Base-by-base conservation (phyloP, 2,113 vertebrate species). In the Nothoprocta pentlandii region DNA sequence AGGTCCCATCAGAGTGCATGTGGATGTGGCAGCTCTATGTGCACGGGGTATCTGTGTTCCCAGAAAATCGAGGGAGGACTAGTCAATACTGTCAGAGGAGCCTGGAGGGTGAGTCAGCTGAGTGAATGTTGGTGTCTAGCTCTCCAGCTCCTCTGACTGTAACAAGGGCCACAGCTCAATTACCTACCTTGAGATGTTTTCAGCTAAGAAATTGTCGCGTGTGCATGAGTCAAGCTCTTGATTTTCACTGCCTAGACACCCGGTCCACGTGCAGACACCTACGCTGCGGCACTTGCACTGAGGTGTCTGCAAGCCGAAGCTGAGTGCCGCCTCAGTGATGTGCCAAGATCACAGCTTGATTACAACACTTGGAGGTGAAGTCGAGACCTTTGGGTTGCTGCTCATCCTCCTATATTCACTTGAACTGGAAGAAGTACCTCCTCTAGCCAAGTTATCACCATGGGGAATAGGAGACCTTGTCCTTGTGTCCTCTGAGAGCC, bases 181-280 rank as follows among this genome's bases (percentile, higher is more conserved):
- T 92, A 94, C 70, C 74, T 87, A 76, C 47, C 77, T 89, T 1
- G 4, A 92, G 77, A 90, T 86, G 83, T 90, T 92, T 96, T 94
- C 66, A 6, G 25, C 80, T 73, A 79, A 92, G 80, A 93, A 93
- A 94, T 68, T 69, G 70, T 32, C 92, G 83, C 32, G 83, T 95
- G 86, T 91, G 94, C 69, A 76, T 56, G 69, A 95, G 69, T 90
- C 69, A 90, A 93, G 62, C 66, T 89, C 86, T 84, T 92, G 80
- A 81, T 93, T 96, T 95, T 89, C 86, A 93, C 94, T 92, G 88
- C 91, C 92, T 90, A 94, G 94, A 96, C 94, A 96, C 58, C 25
- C 80, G 78, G 80, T 92, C 90, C 92, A 75, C 83, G 81, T 71
- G 64, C 80, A 93, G 91, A 94, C 89, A 93, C 92, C 91, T 92